Evolutionary conservation across 2,113 vertebrate genomes (phyloP).

Genomic region (Plecturocebus donacophilus): DNA sequence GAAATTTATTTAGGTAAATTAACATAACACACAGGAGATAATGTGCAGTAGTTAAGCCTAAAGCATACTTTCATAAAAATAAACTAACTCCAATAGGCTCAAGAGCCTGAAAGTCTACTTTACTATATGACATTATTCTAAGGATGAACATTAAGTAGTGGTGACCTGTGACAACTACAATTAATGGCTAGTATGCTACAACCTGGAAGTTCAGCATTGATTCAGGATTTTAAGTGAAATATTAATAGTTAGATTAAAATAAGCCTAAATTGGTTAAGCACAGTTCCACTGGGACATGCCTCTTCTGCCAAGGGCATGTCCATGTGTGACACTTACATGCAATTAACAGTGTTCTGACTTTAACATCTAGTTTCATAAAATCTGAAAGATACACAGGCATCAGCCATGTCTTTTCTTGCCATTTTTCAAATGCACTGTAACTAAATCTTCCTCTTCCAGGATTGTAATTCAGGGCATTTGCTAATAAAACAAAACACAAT

Average conservation of each 20-base stretch:
- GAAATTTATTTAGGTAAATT: slow-evolving; percentile 33
- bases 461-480: not conserved
- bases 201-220: not conserved
- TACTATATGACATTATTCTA: not conserved
- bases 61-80: slow-evolving; percentile 21
- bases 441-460: not conserved
- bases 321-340: too few species aligned
- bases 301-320: not conserved
- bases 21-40: slow-evolving; percentile 6
- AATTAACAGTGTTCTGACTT: not conserved
- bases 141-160: not conserved
- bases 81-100: not conserved
- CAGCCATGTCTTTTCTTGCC: not conserved
- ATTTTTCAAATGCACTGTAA: not conserved
- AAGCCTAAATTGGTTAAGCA: not conserved
- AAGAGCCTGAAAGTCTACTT: not conserved
- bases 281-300: not conserved
- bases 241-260: not conserved
- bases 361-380: not conserved
- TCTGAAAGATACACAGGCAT: not conserved
- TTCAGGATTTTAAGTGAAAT: not conserved
- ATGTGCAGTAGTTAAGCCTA: slow-evolving; percentile 1
- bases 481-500: not conserved
- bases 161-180: not conserved
- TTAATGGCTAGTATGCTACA: not conserved